These are phyloP conservation scores for Stercorarius parasiticus DNA, from an alignment of 2,113 vertebrate species.

Conservation along the genomic window DNA sequence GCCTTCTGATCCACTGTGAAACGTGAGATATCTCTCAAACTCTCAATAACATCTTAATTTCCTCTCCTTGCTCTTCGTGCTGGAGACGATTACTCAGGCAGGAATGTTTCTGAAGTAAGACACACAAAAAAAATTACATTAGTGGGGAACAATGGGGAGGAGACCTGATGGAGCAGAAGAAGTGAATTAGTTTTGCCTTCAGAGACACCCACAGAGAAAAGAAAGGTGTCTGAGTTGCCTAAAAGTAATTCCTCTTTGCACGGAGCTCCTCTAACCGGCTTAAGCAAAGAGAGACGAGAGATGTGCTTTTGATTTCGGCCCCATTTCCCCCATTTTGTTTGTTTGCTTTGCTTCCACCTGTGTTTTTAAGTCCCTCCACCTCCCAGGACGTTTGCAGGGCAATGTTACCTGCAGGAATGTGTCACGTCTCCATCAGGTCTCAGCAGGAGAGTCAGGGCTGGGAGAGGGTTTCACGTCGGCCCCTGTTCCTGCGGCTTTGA, in stretches of 20 bases:
- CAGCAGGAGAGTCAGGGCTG: not conserved
- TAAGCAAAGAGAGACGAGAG: not conserved
- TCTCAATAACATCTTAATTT: slow-evolving; percentile 58
- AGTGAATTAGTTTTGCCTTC: slow-evolving; percentile 60
- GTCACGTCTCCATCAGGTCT: not conserved
- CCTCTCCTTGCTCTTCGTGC: not conserved
- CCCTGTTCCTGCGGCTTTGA: not conserved
- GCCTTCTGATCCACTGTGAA: slow-evolving; percentile 27
- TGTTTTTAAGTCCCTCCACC: not conserved
- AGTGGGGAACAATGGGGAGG: slow-evolving; percentile 40
- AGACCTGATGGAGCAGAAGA: slow-evolving; percentile 32
- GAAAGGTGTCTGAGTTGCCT: slow-evolving; percentile 28
- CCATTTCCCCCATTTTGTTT: not conserved
- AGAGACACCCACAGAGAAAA: not conserved
- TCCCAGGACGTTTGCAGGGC: not conserved
- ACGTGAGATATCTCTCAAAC: slow-evolving; percentile 46
- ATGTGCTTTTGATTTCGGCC: not conserved
- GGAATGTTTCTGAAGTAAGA: slow-evolving; percentile 64
- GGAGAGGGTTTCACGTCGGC: not conserved
- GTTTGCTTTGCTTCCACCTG: slow-evolving; percentile 46
- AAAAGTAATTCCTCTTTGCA: slow-evolving; percentile 13
- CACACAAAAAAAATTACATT: slow-evolving; percentile 30
- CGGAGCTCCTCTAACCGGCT: not conserved
- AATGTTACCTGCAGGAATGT: slow-evolving; percentile 15
- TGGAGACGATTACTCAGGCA: slow-evolving; percentile 51